Base-by-base conservation (phyloP, 2,888 invertebrate species). In the Trimorus sp. region DNA sequence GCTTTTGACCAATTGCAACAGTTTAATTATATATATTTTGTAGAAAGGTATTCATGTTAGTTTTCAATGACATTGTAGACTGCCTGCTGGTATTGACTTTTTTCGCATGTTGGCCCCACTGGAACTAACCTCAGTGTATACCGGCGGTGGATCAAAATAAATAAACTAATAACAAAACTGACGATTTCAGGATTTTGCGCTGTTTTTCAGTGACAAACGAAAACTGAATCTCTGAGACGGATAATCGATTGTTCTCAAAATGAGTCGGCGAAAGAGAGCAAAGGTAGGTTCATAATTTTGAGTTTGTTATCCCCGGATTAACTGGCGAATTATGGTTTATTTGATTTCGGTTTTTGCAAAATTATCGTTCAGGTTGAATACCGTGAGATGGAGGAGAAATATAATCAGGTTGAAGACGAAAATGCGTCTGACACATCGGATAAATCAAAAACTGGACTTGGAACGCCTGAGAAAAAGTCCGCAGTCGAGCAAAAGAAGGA, bases 371-470 rank as follows among this genome's bases (percentile, higher is more conserved):
- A 94, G 94, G 94, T 95, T 91, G 95, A 95, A 91, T 94, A 92
- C 78, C 94, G 94, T 87, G 95, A 95, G 91, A 91, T 94, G 87
- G 95, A 95, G 85, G 95, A 95, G 85, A 95, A 95, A 87, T 93
- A 94, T 79, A 94, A 93, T 90, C 90, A 91, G 81, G 91, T 93
- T 71, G 95, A 95, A 82, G 93, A 93, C 68, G 95, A 94, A 88
- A 94, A 94, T 85, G 93, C 93, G 82, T 93, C 94, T 1, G 95
- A 95, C 87, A 93, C 93, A 60, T 93, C 94, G 26, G 95, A 95
- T 78, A 94, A 93, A 89, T 93, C 93, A 76, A 95, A 94, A 88
- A 90, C 93, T 26, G 92, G 90, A 3, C 85, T 93, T 6, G 89
- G 89, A 4, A 91, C 90, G 0, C 90, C 91, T 36, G 89, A 92